phyloP scores from a whole-genome alignment of 64 coral and sea anemone species.

The Montipora sp. region DNA sequence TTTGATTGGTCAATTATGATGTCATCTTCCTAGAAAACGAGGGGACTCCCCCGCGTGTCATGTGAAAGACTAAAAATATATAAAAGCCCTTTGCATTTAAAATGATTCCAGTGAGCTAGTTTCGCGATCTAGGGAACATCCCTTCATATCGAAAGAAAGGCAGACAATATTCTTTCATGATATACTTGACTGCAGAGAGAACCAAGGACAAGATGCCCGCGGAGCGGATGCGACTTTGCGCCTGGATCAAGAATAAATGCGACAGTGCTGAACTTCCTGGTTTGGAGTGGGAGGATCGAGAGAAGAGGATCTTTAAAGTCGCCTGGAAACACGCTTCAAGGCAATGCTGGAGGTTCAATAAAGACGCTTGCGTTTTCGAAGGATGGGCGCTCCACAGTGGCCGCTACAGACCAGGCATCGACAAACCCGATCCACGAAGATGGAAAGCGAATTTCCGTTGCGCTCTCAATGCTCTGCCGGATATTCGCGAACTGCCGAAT shows the following conservation, averaged over 20 bases:
- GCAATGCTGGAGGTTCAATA: slow-evolving; percentile 61
- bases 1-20: slow-evolving; percentile 23
- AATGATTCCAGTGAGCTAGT: not conserved
- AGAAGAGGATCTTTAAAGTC: slow-evolving; percentile 75
- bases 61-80: not conserved
- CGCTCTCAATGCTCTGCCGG: slow-evolving; percentile 85
- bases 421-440: slow-evolving; percentile 76
- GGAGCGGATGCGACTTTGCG: slow-evolving; percentile 73
- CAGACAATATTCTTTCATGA: not conserved
- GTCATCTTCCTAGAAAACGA: not conserved
- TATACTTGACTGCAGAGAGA: not conserved
- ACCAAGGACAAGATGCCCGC: slow-evolving; percentile 40
- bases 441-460: slow-evolving; percentile 95
- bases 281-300: slow-evolving; percentile 71
- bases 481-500: slow-evolving; percentile 69
- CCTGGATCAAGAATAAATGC: slow-evolving; percentile 72
- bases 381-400: slow-evolving; percentile 83
- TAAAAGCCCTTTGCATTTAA: not conserved
- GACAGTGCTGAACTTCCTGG: slow-evolving; percentile 66
- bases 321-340: slow-evolving; percentile 94
- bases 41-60: slow-evolving; percentile 34
- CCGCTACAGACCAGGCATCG: slow-evolving; percentile 50
- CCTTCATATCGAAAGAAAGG: not conserved
- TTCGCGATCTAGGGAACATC: not conserved
- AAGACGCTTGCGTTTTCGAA: slow-evolving; percentile 88